Conservation (phyloP, 1,140 invertebrate genomes). For the Hycleus cichorii region DNA sequence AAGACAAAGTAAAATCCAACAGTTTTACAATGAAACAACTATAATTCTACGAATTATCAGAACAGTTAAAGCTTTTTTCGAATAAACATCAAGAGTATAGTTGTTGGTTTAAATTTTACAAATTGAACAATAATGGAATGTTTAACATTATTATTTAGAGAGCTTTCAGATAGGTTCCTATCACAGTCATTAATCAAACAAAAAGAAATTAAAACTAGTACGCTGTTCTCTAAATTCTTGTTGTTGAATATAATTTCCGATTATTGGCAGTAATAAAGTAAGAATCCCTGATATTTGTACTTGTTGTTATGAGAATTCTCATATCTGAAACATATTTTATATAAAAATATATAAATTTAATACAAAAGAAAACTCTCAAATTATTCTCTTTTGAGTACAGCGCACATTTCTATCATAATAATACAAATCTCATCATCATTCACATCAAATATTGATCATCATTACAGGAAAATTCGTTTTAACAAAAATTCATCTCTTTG, state of each 20-base stretch:
- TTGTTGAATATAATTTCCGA: constrained; percentile 4
- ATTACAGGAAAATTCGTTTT: not conserved
- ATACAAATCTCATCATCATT: not conserved
- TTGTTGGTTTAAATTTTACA: not conserved
- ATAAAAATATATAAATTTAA: not conserved
- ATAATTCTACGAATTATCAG: too few relatives aligned
- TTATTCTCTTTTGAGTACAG: constrained; percentile 5
- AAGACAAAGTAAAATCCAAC: too few relatives aligned
- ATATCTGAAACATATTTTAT: not conserved
- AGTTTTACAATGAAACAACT: too few relatives aligned
- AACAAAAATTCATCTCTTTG: constrained; percentile 30
- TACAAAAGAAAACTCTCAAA: not conserved
- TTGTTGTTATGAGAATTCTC: constrained; percentile 1
- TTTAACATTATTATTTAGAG: constrained; percentile 23
- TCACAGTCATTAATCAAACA: constrained; percentile 21
- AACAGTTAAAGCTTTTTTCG: constrained; percentile 14
- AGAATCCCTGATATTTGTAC: constrained; percentile 7
- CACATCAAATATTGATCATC: not conserved
- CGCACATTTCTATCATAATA: constrained; percentile 5
- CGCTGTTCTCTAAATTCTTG: not conserved
- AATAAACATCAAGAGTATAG: constrained; percentile 8
- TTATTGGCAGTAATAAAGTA: constrained; percentile 11
- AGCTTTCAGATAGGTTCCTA: constrained; percentile 24
- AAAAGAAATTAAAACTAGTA: constrained; percentile 8
- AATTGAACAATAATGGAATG: constrained; percentile 15